Conservation (phyloP, 2,888 invertebrate species). For the Sesia apiformis region DNA sequence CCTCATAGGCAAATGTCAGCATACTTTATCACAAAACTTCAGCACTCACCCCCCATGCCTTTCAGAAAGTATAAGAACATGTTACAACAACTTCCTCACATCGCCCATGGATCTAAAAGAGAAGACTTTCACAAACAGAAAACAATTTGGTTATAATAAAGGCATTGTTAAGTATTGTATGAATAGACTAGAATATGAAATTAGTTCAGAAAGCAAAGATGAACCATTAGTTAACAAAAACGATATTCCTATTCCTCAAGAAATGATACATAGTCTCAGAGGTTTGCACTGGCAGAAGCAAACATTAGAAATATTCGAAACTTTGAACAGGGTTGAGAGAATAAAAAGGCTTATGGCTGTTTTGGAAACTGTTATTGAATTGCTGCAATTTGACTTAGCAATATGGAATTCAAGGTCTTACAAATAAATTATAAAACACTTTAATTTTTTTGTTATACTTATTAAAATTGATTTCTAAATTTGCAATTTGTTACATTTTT, state of each 20-base stretch:
- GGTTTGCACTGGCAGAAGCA: slow-evolving; percentile 57
- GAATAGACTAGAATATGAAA: slow-evolving; percentile 51
- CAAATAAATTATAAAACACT: not conserved
- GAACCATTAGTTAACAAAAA: slow-evolving; percentile 40
- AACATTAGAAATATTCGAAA: slow-evolving; percentile 55
- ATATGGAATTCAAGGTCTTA: slow-evolving; percentile 74
- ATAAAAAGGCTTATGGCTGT: slow-evolving; percentile 67
- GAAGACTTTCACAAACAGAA: slow-evolving; percentile 47
- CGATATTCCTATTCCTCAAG: slow-evolving; percentile 43
- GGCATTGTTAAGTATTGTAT: slow-evolving; percentile 57
- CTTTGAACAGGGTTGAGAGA: slow-evolving; percentile 44
- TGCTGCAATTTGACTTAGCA: slow-evolving; percentile 71
- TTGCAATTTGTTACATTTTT: slow-evolving; percentile 6
- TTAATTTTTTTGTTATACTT: too few relatives aligned
- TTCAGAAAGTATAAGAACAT: too few relatives aligned
- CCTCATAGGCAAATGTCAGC: slow-evolving; percentile 49
- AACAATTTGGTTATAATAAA: slow-evolving; percentile 33
- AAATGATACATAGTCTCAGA: slow-evolving; percentile 43
- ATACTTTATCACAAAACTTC: slow-evolving; percentile 38
- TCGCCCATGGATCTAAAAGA: slow-evolving; percentile 41
- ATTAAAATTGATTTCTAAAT: not conserved
- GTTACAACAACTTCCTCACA: too few relatives aligned
- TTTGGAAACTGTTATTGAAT: slow-evolving; percentile 61
- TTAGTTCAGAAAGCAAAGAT: slow-evolving; percentile 40
- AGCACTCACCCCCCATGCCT: too few relatives aligned